Conservation (phyloP, 2,113 vertebrate species). For the Apaloderma vittatum region DNA sequence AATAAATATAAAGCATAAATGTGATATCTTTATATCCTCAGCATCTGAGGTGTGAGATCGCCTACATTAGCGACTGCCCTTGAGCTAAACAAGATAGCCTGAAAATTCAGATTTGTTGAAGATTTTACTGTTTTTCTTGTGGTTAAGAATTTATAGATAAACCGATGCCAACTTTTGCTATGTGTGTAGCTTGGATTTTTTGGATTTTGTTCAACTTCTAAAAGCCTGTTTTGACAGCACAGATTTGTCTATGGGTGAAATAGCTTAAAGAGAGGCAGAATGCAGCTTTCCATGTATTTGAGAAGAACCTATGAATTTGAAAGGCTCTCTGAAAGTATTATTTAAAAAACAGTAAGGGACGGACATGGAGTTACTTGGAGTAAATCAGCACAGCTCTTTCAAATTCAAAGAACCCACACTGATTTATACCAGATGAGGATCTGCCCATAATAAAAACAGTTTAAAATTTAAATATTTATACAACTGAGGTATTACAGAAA, state of each 20-base stretch:
- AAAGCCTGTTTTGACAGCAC: constrained; percentile 70
- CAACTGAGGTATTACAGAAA: constrained; percentile 36
- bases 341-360: neutral
- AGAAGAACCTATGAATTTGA: constrained; percentile 1
- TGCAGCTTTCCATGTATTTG: neutral
- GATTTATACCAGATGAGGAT: constrained; percentile 61
- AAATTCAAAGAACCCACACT: constrained; percentile 39
- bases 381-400: constrained; percentile 18
- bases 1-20: constrained; percentile 64
- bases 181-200: neutral
- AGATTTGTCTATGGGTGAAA: constrained; percentile 62
- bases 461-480: constrained; percentile 62
- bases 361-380: neutral
- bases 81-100: constrained; percentile 49
- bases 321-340: neutral
- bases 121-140: constrained; percentile 21
- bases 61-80: constrained; percentile 54
- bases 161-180: constrained; percentile 51
- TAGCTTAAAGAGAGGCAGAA: constrained; percentile 34
- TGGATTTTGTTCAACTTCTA: constrained; percentile 67
- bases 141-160: constrained; percentile 55
- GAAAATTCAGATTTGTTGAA: constrained; percentile 31
- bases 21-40: constrained; percentile 57
- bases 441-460: constrained; percentile 33
- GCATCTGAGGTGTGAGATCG: constrained; percentile 57